phyloP scores from a whole-genome alignment of 2,888 invertebrate genomes.

The Acleris literana region DNA sequence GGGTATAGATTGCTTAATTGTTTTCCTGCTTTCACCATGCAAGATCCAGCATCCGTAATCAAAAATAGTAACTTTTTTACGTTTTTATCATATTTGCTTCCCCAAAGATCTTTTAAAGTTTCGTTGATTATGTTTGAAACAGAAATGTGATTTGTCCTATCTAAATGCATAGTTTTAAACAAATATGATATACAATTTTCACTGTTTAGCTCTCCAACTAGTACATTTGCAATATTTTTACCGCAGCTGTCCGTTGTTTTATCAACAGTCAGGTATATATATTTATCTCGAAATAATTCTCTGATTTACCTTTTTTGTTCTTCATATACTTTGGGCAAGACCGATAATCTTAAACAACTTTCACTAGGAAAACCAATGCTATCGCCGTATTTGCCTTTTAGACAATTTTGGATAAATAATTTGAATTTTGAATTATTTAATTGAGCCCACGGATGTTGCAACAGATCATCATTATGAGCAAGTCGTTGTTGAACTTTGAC shows the following conservation, averaged over 20 bases:
- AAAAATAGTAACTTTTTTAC: slow-evolving; percentile 7
- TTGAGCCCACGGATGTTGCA: too few species aligned
- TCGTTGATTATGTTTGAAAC: too few species aligned
- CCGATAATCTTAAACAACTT: slow-evolving; percentile 7
- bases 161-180: too few species aligned
- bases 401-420: slow-evolving; percentile 2
- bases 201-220: slow-evolving; percentile 2
- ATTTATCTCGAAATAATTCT: not conserved
- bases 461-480: too few species aligned
- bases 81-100: slow-evolving; percentile 7
- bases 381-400: slow-evolving; percentile 8
- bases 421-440: not conserved
- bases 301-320: slow-evolving; percentile 13
- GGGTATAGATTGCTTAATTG: slow-evolving; percentile 8
- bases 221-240: slow-evolving; percentile 10
- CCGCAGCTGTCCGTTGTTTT: too few species aligned
- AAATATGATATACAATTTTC: too few species aligned
- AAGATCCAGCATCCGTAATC: slow-evolving; percentile 6
- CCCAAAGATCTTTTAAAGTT: too few species aligned
- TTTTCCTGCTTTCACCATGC: slow-evolving; percentile 10
- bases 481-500: too few species aligned
- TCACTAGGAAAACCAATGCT: slow-evolving; percentile 7
- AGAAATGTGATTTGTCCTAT: too few species aligned
- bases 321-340: slow-evolving; percentile 11
- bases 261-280: too few species aligned